These are phyloP conservation scores for Drosophila subquinaria DNA, from an alignment of 2,888 invertebrate species.

Conservation along the genomic window DNA sequence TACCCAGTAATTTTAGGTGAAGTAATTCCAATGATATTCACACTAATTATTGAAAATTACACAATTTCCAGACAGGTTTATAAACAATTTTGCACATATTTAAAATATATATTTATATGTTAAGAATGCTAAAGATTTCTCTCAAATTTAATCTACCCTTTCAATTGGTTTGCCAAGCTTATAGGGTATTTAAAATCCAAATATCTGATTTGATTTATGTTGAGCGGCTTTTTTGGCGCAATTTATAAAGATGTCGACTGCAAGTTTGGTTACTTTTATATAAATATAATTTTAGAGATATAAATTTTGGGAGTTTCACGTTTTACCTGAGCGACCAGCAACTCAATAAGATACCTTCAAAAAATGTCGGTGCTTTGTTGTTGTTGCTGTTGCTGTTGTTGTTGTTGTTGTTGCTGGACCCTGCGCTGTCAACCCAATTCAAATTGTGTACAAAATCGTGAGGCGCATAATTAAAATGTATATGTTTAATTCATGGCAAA, in stretches of 20 bases:
- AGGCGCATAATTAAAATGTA: conserved; percentile 79
- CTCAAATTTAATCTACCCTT: background rate
- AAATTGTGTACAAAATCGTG: conserved; percentile 80
- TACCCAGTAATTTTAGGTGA: background rate
- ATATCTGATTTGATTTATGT: conserved; percentile 73
- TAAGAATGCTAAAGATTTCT: background rate
- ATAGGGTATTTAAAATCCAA: conserved; percentile 23
- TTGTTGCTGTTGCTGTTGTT: conserved; percentile 20
- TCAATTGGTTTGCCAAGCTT: background rate
- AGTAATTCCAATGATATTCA: background rate
- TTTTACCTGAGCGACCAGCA: conserved; percentile 65
- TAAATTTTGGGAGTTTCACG: conserved; percentile 57
- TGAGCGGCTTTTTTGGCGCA: conserved; percentile 62
- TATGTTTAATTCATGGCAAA: conserved; percentile 56
- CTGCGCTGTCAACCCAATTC: conserved; percentile 77
- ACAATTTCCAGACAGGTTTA: background rate
- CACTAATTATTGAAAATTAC: background rate
- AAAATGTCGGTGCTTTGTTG: conserved; percentile 38
- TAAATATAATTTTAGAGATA: conserved; percentile 41
- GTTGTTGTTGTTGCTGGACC: conserved; percentile 26
- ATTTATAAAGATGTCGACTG: conserved; percentile 78
- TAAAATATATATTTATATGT: background rate
- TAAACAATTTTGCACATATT: background rate
- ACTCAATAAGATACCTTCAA: conserved; percentile 54
- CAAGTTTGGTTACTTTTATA: conserved; percentile 43